Conservation (phyloP, 2,888 invertebrate genomes). For the Standfussiana lucernea region DNA sequence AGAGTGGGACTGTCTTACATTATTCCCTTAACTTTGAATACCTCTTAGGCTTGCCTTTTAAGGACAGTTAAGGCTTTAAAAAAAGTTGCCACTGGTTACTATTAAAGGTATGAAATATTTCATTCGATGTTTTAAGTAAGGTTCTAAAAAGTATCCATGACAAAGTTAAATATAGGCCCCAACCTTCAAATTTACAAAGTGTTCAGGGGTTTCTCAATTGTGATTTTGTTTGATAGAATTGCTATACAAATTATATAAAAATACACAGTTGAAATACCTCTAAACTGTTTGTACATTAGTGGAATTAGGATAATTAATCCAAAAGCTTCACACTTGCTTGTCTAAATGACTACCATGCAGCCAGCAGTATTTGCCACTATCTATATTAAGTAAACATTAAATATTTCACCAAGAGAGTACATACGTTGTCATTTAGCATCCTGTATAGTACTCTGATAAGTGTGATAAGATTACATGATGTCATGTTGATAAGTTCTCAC, state of each 20-base stretch:
- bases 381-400: conserved; percentile 43
- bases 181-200: not conserved
- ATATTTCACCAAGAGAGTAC: conserved; percentile 59
- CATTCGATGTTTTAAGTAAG: not conserved
- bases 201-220: not conserved
- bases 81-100: not conserved
- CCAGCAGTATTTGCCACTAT: conserved; percentile 21
- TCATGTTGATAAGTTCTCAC: conserved; percentile 73
- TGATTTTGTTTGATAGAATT: not conserved
- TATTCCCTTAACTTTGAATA: not conserved
- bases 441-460: conserved; percentile 66
- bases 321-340: not conserved
- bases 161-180: not conserved
- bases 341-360: not conserved
- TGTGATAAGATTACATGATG: conserved; percentile 75
- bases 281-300: not conserved
- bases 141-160: not conserved
- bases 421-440: conserved; percentile 59
- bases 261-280: not conserved
- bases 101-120: not conserved
- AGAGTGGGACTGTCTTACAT: not conserved
- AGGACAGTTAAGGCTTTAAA: not conserved
- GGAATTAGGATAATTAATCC: not conserved
- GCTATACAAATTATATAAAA: not conserved
- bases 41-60: not conserved